A percentile compares a stretch with the other conserved stretches of the same genome.
phyloP scores from a whole-genome alignment of 2,888 invertebrate genomes.

The Erannis defoliaria region DNA sequence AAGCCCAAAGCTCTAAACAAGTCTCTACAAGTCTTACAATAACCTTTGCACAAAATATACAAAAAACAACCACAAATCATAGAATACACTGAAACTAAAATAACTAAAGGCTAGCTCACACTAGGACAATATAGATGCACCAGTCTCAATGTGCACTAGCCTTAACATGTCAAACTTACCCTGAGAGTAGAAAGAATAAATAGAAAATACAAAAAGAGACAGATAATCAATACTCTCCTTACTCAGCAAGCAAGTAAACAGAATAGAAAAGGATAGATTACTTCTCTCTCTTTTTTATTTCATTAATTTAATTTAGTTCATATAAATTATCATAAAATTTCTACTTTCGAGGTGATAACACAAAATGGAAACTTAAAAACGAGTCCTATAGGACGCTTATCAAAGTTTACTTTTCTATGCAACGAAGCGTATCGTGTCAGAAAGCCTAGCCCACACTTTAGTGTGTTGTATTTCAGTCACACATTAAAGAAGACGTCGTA shows the following conservation, averaged over 20 bases:
- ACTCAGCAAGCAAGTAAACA: neutral
- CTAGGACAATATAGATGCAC: neutral
- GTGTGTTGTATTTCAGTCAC: neutral
- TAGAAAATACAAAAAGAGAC: neutral
- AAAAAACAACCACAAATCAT: conserved; percentile 56
- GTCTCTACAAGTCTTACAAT: conserved; percentile 45
- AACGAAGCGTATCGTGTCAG: conserved; percentile 16
- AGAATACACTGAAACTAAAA: conserved; percentile 48
- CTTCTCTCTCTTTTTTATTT: neutral
- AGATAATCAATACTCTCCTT: neutral
- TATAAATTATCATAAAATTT: neutral
- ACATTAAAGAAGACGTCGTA: no score
- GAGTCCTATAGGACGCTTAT: conserved; percentile 23
- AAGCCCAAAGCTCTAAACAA: conserved; percentile 47
- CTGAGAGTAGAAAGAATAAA: conserved; percentile 7
- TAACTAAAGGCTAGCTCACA: conserved; percentile 23
- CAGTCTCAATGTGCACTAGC: neutral
- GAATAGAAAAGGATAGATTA: neutral
- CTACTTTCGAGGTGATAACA: conserved; percentile 7
- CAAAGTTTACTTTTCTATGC: conserved; percentile 4
- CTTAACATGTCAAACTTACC: conserved; percentile 11
- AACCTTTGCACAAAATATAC: conserved; percentile 70
- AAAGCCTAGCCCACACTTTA: neutral
- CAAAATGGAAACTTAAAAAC: conserved; percentile 24
- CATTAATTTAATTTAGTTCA: neutral